phyloP scores from a whole-genome alignment of 2,888 invertebrate genomes.

The Amblyteles armatorius region DNA sequence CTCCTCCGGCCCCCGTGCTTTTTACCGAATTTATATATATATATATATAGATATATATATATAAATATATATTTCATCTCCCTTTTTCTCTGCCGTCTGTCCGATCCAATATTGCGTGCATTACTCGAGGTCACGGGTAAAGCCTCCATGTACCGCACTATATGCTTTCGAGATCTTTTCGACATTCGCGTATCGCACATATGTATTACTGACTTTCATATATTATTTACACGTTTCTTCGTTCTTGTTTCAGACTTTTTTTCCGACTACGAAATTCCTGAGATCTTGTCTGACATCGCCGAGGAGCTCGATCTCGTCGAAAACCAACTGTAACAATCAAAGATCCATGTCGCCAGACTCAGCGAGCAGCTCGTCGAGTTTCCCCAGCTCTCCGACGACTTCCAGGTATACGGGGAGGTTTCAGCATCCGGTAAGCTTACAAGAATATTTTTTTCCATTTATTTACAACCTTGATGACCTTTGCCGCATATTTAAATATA shows the following conservation, averaged over 20 bases:
- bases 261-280: slow-evolving; percentile 53
- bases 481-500: not conserved
- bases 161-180: not conserved
- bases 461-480: not conserved
- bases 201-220: slow-evolving; percentile 1
- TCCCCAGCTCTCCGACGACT: not conserved
- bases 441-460: not conserved
- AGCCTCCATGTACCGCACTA: not conserved
- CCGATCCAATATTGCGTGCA: slow-evolving; percentile 17
- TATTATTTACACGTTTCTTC: not conserved
- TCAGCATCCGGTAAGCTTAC: slow-evolving; percentile 54
- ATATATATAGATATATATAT: too few relatives aligned
- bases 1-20: not conserved
- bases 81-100: not conserved
- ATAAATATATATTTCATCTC: not conserved
- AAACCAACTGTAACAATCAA: slow-evolving; percentile 29
- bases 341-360: slow-evolving; percentile 55
- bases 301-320: slow-evolving; percentile 6
- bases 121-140: not conserved
- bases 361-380: slow-evolving; percentile 29
- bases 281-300: slow-evolving; percentile 46
- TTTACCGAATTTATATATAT: not conserved
- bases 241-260: slow-evolving; percentile 53
- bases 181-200: not conserved
- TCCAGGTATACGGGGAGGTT: slow-evolving; percentile 29